Percentiles rank a stretch among this genome's conserved stretches.
phyloP scores from a whole-genome alignment of 2,113 vertebrate species.

The Indicator indicator region DNA sequence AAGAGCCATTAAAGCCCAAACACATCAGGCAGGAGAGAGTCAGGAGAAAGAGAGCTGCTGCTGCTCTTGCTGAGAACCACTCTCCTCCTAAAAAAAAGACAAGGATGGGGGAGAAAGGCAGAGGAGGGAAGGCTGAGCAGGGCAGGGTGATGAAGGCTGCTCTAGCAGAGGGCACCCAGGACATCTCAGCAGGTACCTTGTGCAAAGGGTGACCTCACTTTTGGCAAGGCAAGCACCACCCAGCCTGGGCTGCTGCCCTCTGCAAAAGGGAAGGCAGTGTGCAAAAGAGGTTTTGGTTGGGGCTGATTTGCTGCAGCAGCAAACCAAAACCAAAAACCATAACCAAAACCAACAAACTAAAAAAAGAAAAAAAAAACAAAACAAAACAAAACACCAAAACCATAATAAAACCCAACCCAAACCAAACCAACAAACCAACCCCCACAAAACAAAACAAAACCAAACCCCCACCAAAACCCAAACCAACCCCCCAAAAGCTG shows the following conservation, averaged over 20 bases:
- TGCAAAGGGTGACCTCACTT: not conserved
- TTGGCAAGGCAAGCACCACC: not conserved
- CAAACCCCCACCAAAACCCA: no score
- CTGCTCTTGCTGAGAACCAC: not conserved
- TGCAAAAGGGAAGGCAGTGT: not conserved
- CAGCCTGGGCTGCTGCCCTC: not conserved
- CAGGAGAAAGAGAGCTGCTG: not conserved
- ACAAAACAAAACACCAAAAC: no score
- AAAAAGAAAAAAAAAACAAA: no score
- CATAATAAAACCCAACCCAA: no score
- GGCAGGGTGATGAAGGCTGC: not conserved
- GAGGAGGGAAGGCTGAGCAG: not conserved
- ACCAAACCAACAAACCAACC: no score
- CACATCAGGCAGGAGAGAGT: not conserved
- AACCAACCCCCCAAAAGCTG: not conserved
- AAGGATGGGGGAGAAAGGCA: fast-evolving
- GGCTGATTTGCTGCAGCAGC: not conserved
- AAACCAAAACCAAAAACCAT: no score
- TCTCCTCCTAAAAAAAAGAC: conserved; percentile 33
- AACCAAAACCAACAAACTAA: no score
- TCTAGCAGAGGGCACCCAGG: not conserved
- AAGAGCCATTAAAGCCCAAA: not conserved
- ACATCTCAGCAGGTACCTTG: not conserved
- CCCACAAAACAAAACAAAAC: no score
- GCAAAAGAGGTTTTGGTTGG: not conserved